Evolutionary conservation across 2,888 invertebrate genomes (phyloP).

Genomic region (Amphimallon solstitiale): DNA sequence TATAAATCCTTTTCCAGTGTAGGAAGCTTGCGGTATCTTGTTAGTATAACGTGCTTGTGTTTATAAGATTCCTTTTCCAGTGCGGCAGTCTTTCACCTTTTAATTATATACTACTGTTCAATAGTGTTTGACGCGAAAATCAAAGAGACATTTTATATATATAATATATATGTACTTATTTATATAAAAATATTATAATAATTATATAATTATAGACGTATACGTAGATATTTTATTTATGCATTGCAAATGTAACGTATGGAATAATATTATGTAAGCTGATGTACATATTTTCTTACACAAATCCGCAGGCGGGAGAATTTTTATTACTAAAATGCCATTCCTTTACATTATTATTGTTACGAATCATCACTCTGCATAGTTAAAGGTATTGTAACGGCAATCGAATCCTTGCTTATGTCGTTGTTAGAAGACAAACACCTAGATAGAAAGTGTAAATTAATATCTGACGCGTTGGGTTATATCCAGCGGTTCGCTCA

Average conservation of each 20-base stretch:
- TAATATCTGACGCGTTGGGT: too few relatives aligned
- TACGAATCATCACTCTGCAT: too few relatives aligned
- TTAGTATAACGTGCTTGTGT: neutral
- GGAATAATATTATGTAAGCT: neutral
- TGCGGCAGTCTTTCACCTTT: conserved; percentile 24
- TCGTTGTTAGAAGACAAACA: too few relatives aligned
- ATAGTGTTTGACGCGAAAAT: conserved; percentile 15
- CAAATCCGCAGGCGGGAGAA: too few relatives aligned
- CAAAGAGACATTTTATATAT: conserved; percentile 22
- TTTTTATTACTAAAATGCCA: too few relatives aligned
- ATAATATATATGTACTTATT: conserved; percentile 30
- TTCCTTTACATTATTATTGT: too few relatives aligned
- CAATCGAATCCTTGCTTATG: too few relatives aligned
- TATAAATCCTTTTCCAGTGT: conserved; percentile 17
- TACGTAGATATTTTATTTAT: conserved; percentile 10
- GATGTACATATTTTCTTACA: too few relatives aligned
- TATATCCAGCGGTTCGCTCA: too few relatives aligned
- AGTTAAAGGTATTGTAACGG: too few relatives aligned
- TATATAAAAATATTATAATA: conserved; percentile 21
- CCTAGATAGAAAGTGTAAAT: too few relatives aligned
- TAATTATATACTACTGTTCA: conserved; percentile 13
- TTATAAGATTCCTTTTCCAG: neutral
- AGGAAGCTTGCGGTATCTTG: conserved; percentile 8
- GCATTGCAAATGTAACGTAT: neutral
- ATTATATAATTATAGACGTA: conserved; percentile 20